A percentile compares a stretch with the other conserved stretches of the same genome.
Conservation (phyloP, 53 echinoderm and acorn worm genomes). For the Apostichopus leukothele region DNA sequence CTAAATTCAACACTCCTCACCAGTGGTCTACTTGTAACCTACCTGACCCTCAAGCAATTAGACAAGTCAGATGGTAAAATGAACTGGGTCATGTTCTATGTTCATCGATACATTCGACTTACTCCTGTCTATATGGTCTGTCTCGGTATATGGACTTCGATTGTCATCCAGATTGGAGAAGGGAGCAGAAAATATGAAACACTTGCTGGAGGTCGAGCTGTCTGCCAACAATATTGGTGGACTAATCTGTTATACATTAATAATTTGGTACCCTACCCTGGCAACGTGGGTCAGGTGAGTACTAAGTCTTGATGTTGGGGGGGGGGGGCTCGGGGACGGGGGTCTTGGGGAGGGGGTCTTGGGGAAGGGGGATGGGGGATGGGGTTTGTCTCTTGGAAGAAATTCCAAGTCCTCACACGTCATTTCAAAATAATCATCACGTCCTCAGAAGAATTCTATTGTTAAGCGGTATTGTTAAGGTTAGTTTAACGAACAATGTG, state of each 20-base stretch:
- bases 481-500: too few species aligned
- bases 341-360: too few species aligned
- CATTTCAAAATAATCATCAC: too few species aligned
- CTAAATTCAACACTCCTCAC: not conserved
- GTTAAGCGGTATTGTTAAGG: too few species aligned
- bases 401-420: too few species aligned
- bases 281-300: constrained; percentile 38
- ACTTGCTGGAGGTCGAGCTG: not conserved
- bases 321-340: too few species aligned
- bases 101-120: constrained; percentile 88
- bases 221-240: constrained; percentile 72
- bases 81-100: constrained; percentile 80
- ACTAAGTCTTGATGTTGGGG: too few species aligned
- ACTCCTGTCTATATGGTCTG: constrained; percentile 74
- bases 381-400: too few species aligned
- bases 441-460: too few species aligned
- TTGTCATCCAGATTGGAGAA: constrained; percentile 59
- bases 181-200: constrained; percentile 35
- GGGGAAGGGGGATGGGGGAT: too few species aligned
- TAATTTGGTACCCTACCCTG: constrained; percentile 76
- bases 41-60: constrained; percentile 69
- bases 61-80: constrained; percentile 56
- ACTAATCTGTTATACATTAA: constrained; percentile 78
- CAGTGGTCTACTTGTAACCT: constrained; percentile 83
- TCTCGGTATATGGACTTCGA: constrained; percentile 63